Evolutionary conservation across 2,888 invertebrate genomes (phyloP).

Genomic region (Drosophila tripunctata): DNA sequence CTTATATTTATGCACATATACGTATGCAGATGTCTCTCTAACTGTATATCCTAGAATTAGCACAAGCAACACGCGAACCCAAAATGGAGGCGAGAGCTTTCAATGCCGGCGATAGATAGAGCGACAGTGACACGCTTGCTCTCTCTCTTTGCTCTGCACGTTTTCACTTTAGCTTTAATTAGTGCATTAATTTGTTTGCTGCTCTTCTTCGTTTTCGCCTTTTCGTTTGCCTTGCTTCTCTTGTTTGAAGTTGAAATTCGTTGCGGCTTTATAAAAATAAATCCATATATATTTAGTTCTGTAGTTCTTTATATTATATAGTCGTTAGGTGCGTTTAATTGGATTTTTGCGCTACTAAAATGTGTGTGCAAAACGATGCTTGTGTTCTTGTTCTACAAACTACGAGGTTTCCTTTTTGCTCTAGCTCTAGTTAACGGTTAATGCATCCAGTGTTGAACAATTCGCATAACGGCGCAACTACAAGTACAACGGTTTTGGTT

Average conservation of each 20-base stretch:
- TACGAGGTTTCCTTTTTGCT: constrained; percentile 69
- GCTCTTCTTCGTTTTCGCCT: not conserved
- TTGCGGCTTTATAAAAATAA: constrained; percentile 72
- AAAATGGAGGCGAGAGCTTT: too few species aligned
- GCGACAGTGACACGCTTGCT: too few species aligned
- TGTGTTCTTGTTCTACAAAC: constrained; percentile 70
- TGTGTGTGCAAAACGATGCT: too few species aligned
- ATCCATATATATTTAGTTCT: constrained; percentile 64
- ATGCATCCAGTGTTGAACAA: constrained; percentile 50
- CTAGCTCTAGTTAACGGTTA: constrained; percentile 62
- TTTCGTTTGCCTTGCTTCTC: not conserved
- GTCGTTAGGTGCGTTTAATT: constrained; percentile 63
- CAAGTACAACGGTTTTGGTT: constrained; percentile 43
- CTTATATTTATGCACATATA: constrained; percentile 31
- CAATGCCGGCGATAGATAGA: too few species aligned
- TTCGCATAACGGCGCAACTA: constrained; percentile 67
- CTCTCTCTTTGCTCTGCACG: too few species aligned
- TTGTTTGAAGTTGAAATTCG: constrained; percentile 36
- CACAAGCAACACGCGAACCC: too few species aligned
- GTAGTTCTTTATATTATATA: constrained; percentile 70
- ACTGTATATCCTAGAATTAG: constrained; percentile 33
- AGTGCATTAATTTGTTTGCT: constrained; percentile 45
- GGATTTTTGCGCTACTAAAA: constrained; percentile 49
- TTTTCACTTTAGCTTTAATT: constrained; percentile 49
- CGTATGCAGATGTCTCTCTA: constrained; percentile 33